Evolutionary conservation across 1,140 invertebrate species (phyloP), one percentile per base, ranked within the genome.

Genomic region (Helicorthomorpha holstii): DNA sequence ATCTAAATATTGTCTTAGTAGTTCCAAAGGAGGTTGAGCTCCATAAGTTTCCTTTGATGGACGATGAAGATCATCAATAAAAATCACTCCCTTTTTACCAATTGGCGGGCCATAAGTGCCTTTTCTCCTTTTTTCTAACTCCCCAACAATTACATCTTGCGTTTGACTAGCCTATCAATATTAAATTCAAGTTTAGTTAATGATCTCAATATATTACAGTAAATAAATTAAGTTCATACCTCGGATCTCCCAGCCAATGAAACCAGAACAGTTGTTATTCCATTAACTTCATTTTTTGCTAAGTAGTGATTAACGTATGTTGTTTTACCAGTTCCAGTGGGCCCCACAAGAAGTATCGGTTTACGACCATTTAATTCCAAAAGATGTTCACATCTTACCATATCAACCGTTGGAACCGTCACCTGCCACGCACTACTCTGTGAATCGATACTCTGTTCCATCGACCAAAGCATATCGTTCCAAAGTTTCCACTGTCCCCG

Each of bases 1-100:
- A 66, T 94, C 90, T 56, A 92, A 82, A 66, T 77, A 88, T 64
- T 93, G 83, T 23, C 90, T 74, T 1, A 96, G 65, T 29, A 94
- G 66, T 70, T 95, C 91, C 54, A 94, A 79, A 0, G 90, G 80
- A 1, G 90, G 88, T 67, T 92, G 88, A 0, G 88, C 83, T 2
- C 89, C 89, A 62, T 89, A 93, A 0, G 75, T 65, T 66, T 90
- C 85, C 62, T 85, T 82, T 1, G 77, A 74, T 0, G 90, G 88
- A 85, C 93, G 88, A 62, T 92, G 92, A 62, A 94, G 75, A 65
- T 96, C 90, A 64, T 96, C 91, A 41, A 94, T 79, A 67, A 94
- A 94, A 34, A 92, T 79, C 24, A 93, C 73, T 25, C 55, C 57
- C 45, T 77, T 77, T 62, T 83, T 83, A 3, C 79, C 83, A 57